Evolutionary conservation across 2,797 vertebrate genomes (phyloP).

Genomic region (Lithobates pipiens): DNA sequence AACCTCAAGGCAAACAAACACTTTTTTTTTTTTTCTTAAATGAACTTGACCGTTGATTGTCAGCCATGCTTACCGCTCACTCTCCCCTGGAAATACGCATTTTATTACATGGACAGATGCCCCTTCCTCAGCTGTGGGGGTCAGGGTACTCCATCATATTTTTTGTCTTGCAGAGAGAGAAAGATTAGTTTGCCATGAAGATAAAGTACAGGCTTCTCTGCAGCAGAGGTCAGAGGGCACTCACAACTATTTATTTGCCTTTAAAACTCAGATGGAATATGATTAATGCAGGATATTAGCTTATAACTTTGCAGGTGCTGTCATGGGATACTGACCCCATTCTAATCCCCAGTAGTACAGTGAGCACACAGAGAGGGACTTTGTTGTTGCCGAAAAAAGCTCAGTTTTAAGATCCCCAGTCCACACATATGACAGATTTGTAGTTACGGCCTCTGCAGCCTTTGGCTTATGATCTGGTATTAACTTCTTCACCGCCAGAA

Average conservation of each 20-base stretch:
- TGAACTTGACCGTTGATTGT: slow-evolving; percentile 18
- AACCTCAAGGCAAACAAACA: neutral
- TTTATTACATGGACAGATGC: slow-evolving; percentile 23
- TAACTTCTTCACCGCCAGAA: slow-evolving; percentile 27
- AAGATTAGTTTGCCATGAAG: slow-evolving; percentile 64
- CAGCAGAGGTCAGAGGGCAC: slow-evolving; percentile 73
- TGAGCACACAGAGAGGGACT: slow-evolving; percentile 65
- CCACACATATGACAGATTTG: slow-evolving; percentile 56
- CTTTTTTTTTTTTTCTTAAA: neutral
- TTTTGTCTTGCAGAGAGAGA: slow-evolving; percentile 58
- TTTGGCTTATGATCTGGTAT: slow-evolving; percentile 10
- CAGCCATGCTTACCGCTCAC: neutral
- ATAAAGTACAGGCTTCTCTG: slow-evolving; percentile 72
- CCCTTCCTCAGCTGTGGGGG: slow-evolving; percentile 46
- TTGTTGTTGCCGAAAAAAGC: slow-evolving; percentile 72
- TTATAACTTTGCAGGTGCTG: slow-evolving; percentile 74
- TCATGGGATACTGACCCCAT: slow-evolving; percentile 73
- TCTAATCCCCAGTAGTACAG: slow-evolving; percentile 75
- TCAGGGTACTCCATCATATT: slow-evolving; percentile 55
- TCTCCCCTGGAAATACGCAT: slow-evolving; percentile 20
- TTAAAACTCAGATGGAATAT: slow-evolving; percentile 74
- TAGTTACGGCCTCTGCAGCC: slow-evolving; percentile 12
- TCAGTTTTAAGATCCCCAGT: slow-evolving; percentile 44
- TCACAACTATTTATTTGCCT: slow-evolving; percentile 77
- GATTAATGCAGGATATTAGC: slow-evolving; percentile 78